These are phyloP conservation scores for Cosmia trapezina DNA, from an alignment of 2,888 invertebrate genomes.

Conservation along the genomic window DNA sequence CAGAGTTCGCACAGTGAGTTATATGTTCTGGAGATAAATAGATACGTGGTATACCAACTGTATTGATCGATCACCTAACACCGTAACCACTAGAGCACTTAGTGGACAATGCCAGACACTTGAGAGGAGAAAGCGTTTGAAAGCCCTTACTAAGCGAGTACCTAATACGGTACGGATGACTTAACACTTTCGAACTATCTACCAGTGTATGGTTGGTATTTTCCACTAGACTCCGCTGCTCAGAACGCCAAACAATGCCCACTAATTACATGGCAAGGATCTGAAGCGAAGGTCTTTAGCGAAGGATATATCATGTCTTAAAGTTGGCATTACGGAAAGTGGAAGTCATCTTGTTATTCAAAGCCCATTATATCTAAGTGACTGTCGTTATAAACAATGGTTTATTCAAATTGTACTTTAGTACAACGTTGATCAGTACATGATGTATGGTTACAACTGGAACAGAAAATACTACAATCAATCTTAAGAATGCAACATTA, in stretches of 20 bases:
- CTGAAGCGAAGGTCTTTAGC: constrained; percentile 69
- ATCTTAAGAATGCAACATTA: constrained; percentile 9
- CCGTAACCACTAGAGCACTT: constrained; percentile 44
- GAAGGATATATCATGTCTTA: constrained; percentile 70
- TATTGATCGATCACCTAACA: constrained; percentile 41
- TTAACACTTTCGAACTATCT: constrained; percentile 56
- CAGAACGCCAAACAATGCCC: constrained; percentile 75
- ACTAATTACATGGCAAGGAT: constrained; percentile 76
- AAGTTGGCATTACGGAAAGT: constrained; percentile 71
- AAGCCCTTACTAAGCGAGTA: constrained; percentile 49
- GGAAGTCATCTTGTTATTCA: constrained; percentile 70
- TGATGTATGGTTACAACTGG: constrained; percentile 38
- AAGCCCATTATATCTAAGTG: constrained; percentile 56
- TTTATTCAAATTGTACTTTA: constrained; percentile 47
- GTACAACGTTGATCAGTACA: constrained; percentile 24
- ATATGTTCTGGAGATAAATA: neutral
- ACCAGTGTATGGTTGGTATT: constrained; percentile 18
- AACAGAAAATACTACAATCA: constrained; percentile 11
- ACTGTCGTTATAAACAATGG: constrained; percentile 57
- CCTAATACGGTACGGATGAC: constrained; percentile 58
- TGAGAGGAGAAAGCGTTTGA: constrained; percentile 54
- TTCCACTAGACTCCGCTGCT: constrained; percentile 33
- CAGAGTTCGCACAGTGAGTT: neutral
- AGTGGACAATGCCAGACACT: constrained; percentile 46
- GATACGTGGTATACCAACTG: neutral